These are phyloP conservation scores for Odontesthes bonariensis DNA, from an alignment of 2,113 vertebrate genomes.

Conservation along the genomic window DNA sequence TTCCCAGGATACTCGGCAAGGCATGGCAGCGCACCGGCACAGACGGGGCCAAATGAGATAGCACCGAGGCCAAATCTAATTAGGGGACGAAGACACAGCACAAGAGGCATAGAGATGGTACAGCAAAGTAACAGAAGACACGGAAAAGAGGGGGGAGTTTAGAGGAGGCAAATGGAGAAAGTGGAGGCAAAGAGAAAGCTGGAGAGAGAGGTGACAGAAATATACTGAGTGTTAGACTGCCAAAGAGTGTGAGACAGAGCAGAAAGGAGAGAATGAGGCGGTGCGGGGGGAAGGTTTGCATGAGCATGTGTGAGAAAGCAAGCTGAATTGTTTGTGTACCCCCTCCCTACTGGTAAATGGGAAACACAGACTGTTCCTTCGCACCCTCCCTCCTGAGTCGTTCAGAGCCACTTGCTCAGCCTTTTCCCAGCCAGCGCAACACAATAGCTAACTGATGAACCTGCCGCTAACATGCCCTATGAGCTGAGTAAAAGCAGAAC, in stretches of 20 bases:
- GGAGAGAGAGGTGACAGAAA: constrained; percentile 56
- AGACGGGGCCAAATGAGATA: constrained; percentile 74
- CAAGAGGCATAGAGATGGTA: constrained; percentile 46
- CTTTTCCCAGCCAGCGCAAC: constrained; percentile 44
- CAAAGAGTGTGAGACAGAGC: constrained; percentile 54
- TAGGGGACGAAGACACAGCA: constrained; percentile 56
- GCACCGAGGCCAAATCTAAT: constrained; percentile 73
- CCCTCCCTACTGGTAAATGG: constrained; percentile 60
- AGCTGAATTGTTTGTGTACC: constrained; percentile 66
- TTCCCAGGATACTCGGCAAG: constrained; percentile 59
- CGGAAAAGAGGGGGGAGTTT: constrained; percentile 13
- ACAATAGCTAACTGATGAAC: constrained; percentile 76
- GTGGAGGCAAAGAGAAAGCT: constrained; percentile 17
- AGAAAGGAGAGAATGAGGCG: constrained; percentile 39
- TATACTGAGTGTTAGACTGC: constrained; percentile 61
- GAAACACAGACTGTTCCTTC: constrained; percentile 46
- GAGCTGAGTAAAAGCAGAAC: constrained; percentile 63
- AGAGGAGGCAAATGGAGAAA: constrained; percentile 51
- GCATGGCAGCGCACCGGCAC: constrained; percentile 29
- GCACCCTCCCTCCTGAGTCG: constrained; percentile 21
- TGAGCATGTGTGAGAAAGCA: constrained; percentile 35
- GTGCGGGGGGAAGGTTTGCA: constrained; percentile 29
- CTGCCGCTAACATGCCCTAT: constrained; percentile 74
- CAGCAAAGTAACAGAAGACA: constrained; percentile 29
- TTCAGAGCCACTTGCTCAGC: constrained; percentile 56